A percentile compares a stretch with the other conserved stretches of the same genome.
These are phyloP conservation scores for Salpingus planirostris DNA, from an alignment of 2,888 invertebrate genomes.

Conservation along the genomic window DNA sequence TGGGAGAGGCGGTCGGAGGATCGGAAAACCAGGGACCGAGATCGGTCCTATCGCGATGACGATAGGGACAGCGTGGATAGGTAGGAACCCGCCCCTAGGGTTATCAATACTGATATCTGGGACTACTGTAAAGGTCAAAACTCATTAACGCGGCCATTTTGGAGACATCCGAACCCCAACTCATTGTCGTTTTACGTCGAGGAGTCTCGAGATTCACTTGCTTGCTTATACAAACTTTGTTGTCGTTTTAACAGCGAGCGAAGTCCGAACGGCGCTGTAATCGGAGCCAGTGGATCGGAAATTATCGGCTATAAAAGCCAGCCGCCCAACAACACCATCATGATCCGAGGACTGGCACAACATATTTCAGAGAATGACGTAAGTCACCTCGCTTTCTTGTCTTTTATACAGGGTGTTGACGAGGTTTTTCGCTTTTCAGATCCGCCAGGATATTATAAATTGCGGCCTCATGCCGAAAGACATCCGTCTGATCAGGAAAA, in stretches of 20 bases:
- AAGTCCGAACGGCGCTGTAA: conserved; percentile 35
- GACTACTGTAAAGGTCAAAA: too few species aligned
- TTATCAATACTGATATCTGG: too few species aligned
- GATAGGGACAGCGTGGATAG: conserved; percentile 40
- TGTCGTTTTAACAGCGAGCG: conserved; percentile 37
- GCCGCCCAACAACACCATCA: conserved; percentile 56
- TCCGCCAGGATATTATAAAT: conserved; percentile 66
- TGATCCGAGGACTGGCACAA: conserved; percentile 64
- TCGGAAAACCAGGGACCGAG: conserved; percentile 34
- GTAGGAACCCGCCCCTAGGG: conserved; percentile 33
- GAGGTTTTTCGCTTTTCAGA: conserved; percentile 49
- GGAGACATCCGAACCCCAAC: too few species aligned
- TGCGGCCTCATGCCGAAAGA: conserved; percentile 69
- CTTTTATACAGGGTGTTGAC: conserved; percentile 1
- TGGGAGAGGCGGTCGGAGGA: conserved; percentile 38
- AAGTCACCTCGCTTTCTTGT: conserved; percentile 33
- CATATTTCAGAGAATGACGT: conserved; percentile 72
- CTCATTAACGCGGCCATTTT: too few species aligned
- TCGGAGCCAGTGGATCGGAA: conserved; percentile 41
- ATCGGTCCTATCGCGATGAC: conserved; percentile 37
- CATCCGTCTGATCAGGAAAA: conserved; percentile 72
- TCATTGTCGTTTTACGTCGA: too few species aligned
- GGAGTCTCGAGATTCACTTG: too few species aligned
- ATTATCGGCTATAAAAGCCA: conserved; percentile 43
- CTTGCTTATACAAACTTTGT: too few species aligned